Conservation (phyloP, 1,140 invertebrate genomes). For the Achroia grisella region DNA sequence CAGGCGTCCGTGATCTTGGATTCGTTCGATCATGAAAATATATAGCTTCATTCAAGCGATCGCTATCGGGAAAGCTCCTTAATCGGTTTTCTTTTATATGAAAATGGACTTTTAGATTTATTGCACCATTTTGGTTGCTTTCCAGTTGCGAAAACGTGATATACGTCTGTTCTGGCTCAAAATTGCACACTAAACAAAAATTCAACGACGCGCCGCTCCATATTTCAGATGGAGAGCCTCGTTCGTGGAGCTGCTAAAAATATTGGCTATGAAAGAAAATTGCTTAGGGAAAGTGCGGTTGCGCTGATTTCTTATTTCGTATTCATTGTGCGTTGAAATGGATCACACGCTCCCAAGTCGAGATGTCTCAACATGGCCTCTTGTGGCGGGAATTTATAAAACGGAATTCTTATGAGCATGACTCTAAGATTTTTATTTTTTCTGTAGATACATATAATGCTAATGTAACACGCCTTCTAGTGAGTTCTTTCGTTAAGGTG, state of each 20-base stretch:
- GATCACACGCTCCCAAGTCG: conserved; percentile 37
- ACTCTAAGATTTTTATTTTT: not conserved
- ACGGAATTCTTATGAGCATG: not conserved
- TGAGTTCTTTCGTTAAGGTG: conserved; percentile 29
- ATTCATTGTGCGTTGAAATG: conserved; percentile 62
- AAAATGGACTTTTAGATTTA: conserved; percentile 71
- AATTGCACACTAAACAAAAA: conserved; percentile 66
- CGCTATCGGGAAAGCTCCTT: conserved; percentile 68
- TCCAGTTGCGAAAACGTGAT: conserved; percentile 55
- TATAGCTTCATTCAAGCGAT: conserved; percentile 69
- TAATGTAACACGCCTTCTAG: conserved; percentile 49
- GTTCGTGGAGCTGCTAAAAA: conserved; percentile 37
- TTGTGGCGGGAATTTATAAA: conserved; percentile 15
- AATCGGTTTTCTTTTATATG: conserved; percentile 73
- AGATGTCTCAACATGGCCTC: conserved; percentile 8
- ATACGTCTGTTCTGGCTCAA: conserved; percentile 45
- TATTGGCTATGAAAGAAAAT: conserved; percentile 65
- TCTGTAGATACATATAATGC: conserved; percentile 5
- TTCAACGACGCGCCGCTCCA: conserved; percentile 40
- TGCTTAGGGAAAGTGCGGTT: conserved; percentile 53
- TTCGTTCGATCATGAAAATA: conserved; percentile 71
- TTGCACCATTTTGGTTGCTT: conserved; percentile 62
- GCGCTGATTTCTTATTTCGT: conserved; percentile 67
- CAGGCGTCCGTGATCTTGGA: conserved; percentile 61
- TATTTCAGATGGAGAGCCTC: conserved; percentile 44